Percentiles rank a stretch among this genome's conserved stretches.
phyloP scores from a whole-genome alignment of 2,888 invertebrate species.

The Acanthosepion lycidas region DNA sequence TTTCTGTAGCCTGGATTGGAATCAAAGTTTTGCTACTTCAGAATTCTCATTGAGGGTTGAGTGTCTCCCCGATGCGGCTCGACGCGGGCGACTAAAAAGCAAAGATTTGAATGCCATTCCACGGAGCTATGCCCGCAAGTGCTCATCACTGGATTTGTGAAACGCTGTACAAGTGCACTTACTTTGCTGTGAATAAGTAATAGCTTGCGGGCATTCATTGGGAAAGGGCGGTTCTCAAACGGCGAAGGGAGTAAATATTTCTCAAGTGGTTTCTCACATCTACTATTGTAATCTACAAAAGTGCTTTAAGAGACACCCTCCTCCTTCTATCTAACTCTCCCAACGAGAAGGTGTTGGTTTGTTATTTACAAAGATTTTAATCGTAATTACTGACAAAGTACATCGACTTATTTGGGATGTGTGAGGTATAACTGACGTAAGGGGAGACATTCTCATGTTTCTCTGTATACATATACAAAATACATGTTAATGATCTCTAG shows the following conservation, averaged over 20 bases:
- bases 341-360: no score
- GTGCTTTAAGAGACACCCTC: neutral
- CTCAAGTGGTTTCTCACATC: neutral
- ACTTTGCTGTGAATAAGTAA: neutral
- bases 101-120: neutral
- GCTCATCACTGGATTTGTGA: neutral
- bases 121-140: neutral
- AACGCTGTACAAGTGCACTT: neutral
- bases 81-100: neutral
- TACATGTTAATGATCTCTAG: no score
- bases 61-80: neutral
- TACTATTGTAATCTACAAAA: neutral
- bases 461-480: no score
- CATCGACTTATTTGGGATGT: no score
- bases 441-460: no score
- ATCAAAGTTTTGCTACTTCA: neutral
- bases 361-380: no score
- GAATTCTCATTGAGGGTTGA: neutral
- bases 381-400: no score
- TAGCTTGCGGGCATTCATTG: neutral
- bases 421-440: no score
- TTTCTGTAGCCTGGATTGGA: neutral
- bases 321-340: neutral
- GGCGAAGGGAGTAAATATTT: neutral
- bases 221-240: neutral